Base-by-base conservation (phyloP, 2,888 invertebrate species). In the Cheilosia variabilis region DNA sequence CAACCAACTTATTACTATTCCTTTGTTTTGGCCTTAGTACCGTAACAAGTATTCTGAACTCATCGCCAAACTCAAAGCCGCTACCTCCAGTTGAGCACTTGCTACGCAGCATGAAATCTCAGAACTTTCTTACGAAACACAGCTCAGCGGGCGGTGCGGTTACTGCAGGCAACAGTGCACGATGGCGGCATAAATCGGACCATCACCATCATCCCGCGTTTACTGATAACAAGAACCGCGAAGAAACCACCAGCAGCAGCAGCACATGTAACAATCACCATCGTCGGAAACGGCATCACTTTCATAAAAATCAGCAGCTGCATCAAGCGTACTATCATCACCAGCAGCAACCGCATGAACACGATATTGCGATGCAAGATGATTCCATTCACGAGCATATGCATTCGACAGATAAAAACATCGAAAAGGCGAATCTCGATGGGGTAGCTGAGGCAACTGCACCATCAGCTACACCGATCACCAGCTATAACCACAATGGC, bases 271-370 rank as follows among this genome's bases (percentile, higher is more conserved):
- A 60, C 31, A 76, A 57, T 0, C 62, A 79, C 22, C 81, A 76
- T 53, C 81, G 81, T 10, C 50, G 71, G 24, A 86, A 86, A 68
- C 65, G 86, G 43, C 86, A 86, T 53, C 86, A 84, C 15, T 50
- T 66, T 19, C 86, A 81, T 19, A 50, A 65, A 31, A 57, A 86
- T 1, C 86, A 80, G 6, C 71, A 84, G 13, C 63, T 19, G 4
- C 19, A 71, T 6, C 63, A 68, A 55, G n/a, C 52, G 13, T 10
- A 24, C 4, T 34, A 63, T 10, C 69, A 63, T 24, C 71, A 60
- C 19, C 53, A 34, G n/a, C 19, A 24, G 6, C 68, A n/a, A 22
- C 37, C 19, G 22, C 47, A 22, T 13, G 31, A 31, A 19, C 60
- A 75, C 24, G 60, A 60, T 27, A 47, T 41, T 52, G 7, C 37